These are phyloP conservation scores for Eumacrocentrus americanus DNA, from an alignment of 2,888 invertebrate species.

Conservation along the genomic window DNA sequence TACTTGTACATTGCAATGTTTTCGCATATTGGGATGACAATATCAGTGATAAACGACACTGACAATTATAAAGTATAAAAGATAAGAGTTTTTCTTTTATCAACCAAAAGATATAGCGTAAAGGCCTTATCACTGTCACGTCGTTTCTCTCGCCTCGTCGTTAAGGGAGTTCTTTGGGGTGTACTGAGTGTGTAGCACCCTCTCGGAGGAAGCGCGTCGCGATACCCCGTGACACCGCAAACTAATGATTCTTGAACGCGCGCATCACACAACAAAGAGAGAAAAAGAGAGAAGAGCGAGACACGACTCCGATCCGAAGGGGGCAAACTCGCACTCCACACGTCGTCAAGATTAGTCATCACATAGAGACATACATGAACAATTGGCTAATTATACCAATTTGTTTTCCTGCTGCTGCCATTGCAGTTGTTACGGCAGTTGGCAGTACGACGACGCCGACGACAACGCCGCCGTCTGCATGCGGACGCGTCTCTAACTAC, in stretches of 20 bases:
- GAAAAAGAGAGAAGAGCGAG: not conserved
- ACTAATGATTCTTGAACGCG: slow-evolving; percentile 6
- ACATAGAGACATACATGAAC: slow-evolving; percentile 27
- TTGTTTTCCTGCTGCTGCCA: slow-evolving; percentile 24
- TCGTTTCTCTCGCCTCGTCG: not conserved
- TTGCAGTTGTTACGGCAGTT: not conserved
- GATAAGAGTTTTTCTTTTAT: not conserved
- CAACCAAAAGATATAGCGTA: not conserved
- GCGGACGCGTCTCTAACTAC: slow-evolving; percentile 13
- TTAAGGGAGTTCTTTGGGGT: not conserved
- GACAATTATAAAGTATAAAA: too few species aligned
- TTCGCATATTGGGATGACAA: too few species aligned
- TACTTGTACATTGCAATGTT: too few species aligned
- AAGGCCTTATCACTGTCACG: not conserved
- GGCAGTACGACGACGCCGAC: not conserved
- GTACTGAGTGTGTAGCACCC: not conserved
- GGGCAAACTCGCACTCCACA: slow-evolving; percentile 8
- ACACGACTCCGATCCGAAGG: too few species aligned
- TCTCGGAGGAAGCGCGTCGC: not conserved
- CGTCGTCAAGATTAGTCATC: slow-evolving; percentile 32
- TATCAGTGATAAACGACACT: too few species aligned
- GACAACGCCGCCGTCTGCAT: not conserved
- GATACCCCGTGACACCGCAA: not conserved
- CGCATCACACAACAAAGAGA: not conserved
- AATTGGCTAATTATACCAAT: slow-evolving; percentile 39